These are phyloP conservation scores for Phrynocephalus guinanensis DNA, from an alignment of 2,797 vertebrate species.

Conservation along the genomic window DNA sequence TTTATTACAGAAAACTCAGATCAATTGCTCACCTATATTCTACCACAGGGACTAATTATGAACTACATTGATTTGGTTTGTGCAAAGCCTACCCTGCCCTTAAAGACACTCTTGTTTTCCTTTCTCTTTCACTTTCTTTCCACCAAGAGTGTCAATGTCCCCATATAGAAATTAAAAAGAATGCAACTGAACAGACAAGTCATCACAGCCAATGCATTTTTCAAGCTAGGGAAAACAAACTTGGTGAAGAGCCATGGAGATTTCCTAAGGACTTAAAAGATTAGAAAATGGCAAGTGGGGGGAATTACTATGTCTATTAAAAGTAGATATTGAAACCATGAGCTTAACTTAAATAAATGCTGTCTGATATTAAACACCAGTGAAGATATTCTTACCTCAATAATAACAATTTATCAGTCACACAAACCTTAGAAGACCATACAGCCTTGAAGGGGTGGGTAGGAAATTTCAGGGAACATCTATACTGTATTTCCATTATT, in stretches of 20 bases:
- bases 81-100: background rate
- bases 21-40: constrained; percentile 9
- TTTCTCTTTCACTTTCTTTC: background rate
- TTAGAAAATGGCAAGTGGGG: background rate
- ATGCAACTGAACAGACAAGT: background rate
- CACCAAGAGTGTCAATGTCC: constrained; percentile 42
- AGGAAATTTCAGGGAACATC: background rate
- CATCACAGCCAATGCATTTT: background rate
- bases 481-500: background rate
- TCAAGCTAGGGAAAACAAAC: background rate
- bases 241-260: background rate
- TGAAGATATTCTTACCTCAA: no score
- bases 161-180: constrained; percentile 1
- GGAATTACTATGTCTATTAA: background rate
- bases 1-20: background rate
- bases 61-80: constrained; percentile 25
- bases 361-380: background rate
- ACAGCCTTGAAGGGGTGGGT: background rate
- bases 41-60: background rate
- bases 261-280: background rate
- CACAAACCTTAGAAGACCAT: background rate
- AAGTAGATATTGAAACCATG: background rate
- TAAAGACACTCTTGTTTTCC: background rate
- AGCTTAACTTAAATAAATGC: background rate
- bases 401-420: background rate